Evolutionary conservation across 2,888 invertebrate genomes (phyloP).

Genomic region (Ochropleura leucogaster): DNA sequence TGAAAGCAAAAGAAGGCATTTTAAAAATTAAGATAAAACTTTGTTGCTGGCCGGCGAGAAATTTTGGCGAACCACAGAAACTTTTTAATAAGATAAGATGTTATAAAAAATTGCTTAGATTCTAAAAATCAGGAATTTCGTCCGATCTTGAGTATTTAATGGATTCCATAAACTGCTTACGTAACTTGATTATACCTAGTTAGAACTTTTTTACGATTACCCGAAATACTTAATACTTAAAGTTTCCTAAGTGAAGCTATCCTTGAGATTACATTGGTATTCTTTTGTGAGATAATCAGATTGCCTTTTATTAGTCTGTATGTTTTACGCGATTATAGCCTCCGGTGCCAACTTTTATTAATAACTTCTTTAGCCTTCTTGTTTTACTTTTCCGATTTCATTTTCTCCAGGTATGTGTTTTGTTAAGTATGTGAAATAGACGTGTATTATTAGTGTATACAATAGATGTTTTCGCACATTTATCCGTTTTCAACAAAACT

Average conservation of each 20-base stretch:
- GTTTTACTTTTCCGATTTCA: not conserved
- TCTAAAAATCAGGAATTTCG: constrained; percentile 67
- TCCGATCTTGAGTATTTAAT: constrained; percentile 71
- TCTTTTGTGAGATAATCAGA: constrained; percentile 16
- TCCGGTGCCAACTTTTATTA: not conserved
- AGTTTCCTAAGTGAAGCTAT: constrained; percentile 31
- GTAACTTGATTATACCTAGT: constrained; percentile 64
- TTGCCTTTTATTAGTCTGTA: constrained; percentile 7
- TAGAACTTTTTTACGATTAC: constrained; percentile 56
- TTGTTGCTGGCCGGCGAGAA: constrained; percentile 46
- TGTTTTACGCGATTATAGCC: not conserved
- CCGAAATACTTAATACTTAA: constrained; percentile 49
- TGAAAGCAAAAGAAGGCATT: constrained; percentile 52
- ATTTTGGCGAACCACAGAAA: constrained; percentile 59
- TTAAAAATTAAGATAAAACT: constrained; percentile 57
- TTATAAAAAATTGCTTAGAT: constrained; percentile 67
- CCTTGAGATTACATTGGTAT: constrained; percentile 16
- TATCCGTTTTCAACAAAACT: not conserved
- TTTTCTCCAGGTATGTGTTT: not conserved
- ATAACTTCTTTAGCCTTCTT: constrained; percentile 1
- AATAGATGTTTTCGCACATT: not conserved
- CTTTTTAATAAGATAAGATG: constrained; percentile 73
- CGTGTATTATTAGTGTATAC: not conserved
- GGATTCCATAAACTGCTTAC: constrained; percentile 72
- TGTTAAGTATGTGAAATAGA: not conserved